Conservation (phyloP, 1,140 invertebrate genomes). For the Euura saliciscinereae region DNA sequence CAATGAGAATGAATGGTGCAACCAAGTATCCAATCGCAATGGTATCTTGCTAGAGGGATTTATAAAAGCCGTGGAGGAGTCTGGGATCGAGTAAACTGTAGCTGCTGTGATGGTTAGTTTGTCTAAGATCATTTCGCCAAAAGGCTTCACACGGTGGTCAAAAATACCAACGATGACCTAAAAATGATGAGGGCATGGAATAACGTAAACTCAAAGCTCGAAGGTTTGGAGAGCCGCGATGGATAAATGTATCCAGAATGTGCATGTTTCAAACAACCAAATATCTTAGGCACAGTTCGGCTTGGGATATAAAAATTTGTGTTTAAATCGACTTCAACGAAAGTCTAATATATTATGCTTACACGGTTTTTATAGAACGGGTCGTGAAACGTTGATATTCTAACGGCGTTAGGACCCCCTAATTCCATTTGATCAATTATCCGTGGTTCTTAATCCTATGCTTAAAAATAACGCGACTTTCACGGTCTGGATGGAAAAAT, state of each 20-base stretch:
- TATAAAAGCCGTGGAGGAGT: too few species aligned
- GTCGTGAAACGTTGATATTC: neutral
- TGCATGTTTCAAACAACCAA: neutral
- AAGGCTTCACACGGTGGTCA: neutral
- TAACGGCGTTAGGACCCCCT: neutral
- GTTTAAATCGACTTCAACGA: too few species aligned
- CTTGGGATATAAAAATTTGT: too few species aligned
- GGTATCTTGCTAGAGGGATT: too few species aligned
- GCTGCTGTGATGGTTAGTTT: neutral
- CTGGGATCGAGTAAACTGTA: too few species aligned
- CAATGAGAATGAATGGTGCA: too few species aligned
- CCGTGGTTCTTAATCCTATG: neutral
- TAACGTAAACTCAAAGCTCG: neutral
- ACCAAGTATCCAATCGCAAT: too few species aligned
- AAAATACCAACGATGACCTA: conserved; percentile 1
- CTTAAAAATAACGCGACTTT: neutral
- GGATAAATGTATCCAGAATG: neutral
- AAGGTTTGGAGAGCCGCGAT: too few species aligned
- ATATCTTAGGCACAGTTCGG: too few species aligned
- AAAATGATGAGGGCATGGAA: neutral
- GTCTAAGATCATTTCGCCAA: neutral
- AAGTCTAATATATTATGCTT: too few species aligned
- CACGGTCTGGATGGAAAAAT: neutral
- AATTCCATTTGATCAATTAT: conserved; percentile 4
- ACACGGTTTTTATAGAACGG: too few species aligned